Evolutionary conservation across 2,888 invertebrate species (phyloP).

Genomic region (Leucoptera coffeella): DNA sequence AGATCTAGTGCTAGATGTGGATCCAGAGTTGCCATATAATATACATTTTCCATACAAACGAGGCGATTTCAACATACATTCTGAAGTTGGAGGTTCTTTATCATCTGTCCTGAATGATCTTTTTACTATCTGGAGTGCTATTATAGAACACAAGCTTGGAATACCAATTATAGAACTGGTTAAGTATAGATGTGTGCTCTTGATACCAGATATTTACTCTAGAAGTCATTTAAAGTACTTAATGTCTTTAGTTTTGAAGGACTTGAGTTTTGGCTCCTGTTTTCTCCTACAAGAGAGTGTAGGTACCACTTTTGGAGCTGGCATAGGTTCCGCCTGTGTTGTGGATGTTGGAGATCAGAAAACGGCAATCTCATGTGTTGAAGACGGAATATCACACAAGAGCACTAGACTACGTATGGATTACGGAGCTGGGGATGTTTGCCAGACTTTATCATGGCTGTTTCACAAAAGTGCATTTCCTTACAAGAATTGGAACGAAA

Average conservation of each 20-base stretch:
- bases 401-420: slow-evolving; percentile 79
- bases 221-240: slow-evolving; percentile 80
- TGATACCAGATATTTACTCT: slow-evolving; percentile 87
- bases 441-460: slow-evolving; percentile 83
- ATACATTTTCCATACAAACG: slow-evolving; percentile 85
- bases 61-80: slow-evolving; percentile 83
- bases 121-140: slow-evolving; percentile 82
- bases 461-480: slow-evolving; percentile 88
- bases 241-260: slow-evolving; percentile 70
- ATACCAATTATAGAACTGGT: slow-evolving; percentile 66
- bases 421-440: slow-evolving; percentile 88
- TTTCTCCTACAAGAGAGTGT: slow-evolving; percentile 71
- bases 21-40: slow-evolving; percentile 68
- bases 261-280: slow-evolving; percentile 81
- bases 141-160: slow-evolving; percentile 68
- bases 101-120: slow-evolving; percentile 78
- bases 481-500: slow-evolving; percentile 73
- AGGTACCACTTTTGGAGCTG: slow-evolving; percentile 45
- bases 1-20: slow-evolving; percentile 67
- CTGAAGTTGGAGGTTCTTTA: slow-evolving; percentile 78
- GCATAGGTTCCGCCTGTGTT: slow-evolving; percentile 75
- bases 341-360: slow-evolving; percentile 95
- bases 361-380: slow-evolving; percentile 92
- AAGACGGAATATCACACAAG: slow-evolving; percentile 90
- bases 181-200: slow-evolving; percentile 78